These are phyloP conservation scores for Gallinago undulata DNA, from an alignment of 2,113 vertebrate genomes.

Conservation along the genomic window DNA sequence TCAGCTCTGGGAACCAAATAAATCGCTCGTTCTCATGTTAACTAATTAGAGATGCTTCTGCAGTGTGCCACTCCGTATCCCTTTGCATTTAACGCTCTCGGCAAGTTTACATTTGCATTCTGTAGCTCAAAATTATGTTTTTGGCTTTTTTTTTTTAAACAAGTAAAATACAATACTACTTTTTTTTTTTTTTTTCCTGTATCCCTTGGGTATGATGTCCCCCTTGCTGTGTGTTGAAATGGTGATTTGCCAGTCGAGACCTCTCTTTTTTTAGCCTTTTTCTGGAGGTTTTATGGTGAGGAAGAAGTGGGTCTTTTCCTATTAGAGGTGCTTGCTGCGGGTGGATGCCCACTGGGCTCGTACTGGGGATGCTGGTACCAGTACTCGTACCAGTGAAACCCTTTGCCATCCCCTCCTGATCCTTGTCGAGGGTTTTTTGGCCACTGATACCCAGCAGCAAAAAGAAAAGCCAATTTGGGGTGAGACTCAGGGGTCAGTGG, in stretches of 20 bases:
- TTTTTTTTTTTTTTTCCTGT: accelerated
- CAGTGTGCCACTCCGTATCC: background rate
- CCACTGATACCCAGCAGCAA: accelerated
- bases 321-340: accelerated
- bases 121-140: background rate
- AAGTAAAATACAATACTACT: background rate
- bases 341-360: background rate
- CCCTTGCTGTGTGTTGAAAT: background rate
- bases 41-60: background rate
- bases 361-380: background rate
- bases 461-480: background rate
- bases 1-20: background rate
- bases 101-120: background rate
- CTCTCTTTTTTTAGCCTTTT: background rate
- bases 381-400: background rate
- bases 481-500: background rate
- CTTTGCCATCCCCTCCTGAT: background rate
- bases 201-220: too few relatives aligned
- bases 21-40: accelerated
- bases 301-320: background rate
- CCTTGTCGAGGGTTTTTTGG: background rate
- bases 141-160: background rate
- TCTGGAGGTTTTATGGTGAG: background rate
- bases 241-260: accelerated
- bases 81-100: background rate